phyloP scores from a whole-genome alignment of 2,888 invertebrate species.

The Ligdia adustata region DNA sequence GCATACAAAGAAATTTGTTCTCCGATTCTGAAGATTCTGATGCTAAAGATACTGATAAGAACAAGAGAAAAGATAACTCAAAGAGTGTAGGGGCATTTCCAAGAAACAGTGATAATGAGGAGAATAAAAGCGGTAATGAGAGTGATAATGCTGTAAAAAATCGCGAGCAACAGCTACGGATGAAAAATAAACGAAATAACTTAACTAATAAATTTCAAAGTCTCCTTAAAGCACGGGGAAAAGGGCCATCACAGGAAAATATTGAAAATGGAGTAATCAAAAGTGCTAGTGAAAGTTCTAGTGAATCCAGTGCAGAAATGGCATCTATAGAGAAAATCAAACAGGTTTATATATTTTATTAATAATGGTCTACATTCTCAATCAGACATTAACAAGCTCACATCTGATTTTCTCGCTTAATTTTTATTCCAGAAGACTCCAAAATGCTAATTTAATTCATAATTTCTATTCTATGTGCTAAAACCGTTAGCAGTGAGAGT shows the following conservation, averaged over 20 bases:
- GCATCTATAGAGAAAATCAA: constrained; percentile 58
- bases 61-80: background rate
- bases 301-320: constrained; percentile 42
- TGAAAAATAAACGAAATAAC: constrained; percentile 61
- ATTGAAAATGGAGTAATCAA: constrained; percentile 28
- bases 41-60: background rate
- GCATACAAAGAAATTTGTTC: constrained; percentile 26
- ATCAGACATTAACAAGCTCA: too few species aligned
- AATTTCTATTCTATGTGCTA: too few species aligned
- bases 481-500: too few species aligned
- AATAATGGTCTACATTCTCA: too few species aligned
- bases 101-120: background rate
- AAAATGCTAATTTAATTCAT: too few species aligned
- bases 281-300: constrained; percentile 31
- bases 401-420: too few species aligned
- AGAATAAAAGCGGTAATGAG: constrained; percentile 16
- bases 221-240: constrained; percentile 49
- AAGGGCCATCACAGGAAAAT: constrained; percentile 26
- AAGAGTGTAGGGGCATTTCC: background rate
- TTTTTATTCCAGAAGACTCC: too few species aligned
- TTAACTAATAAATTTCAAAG: constrained; percentile 65
- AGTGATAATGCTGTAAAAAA: constrained; percentile 38
- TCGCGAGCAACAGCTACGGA: constrained; percentile 52
- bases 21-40: constrained; percentile 34
- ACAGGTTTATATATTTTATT: constrained; percentile 47